Base-by-base conservation (phyloP, 2,113 vertebrate genomes). In the Hemicordylus capensis region DNA sequence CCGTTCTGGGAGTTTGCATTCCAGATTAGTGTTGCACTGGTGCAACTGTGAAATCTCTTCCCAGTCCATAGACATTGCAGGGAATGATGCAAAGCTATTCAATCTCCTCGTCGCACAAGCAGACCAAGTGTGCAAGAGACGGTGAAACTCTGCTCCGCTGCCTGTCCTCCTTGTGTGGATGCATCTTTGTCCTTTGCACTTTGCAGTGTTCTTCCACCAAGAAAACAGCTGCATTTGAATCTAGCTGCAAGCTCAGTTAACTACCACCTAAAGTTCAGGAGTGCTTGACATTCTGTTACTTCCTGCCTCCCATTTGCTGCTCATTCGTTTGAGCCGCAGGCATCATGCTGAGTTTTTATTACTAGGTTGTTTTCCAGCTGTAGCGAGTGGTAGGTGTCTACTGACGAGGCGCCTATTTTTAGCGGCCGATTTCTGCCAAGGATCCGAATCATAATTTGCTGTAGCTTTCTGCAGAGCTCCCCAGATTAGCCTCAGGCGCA, bases 371-470 rank as follows among this genome's bases (percentile, higher is more conserved):
- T 77, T 84, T 77, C 48, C 37, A 34, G 46, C 63, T 44, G 46
- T 31, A 26, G 42, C 58, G 64, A 20, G 44, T 34, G 42, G 34
- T 66, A 70, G 51, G 74, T 42, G 31, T 46, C 37, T 69, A 19
- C 74, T 85, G 56, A 69, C 11, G 3, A 85, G 51, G 48, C 1
- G 5, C 74, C 51, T 85, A 69, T 77, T 77, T 85, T 77, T 85
- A 85, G 83, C 28, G 20, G 48, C 11, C 26, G 83, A 9, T 77
- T 58, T 58, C 51, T 77, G 46, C 83, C 63, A 56, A 85, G 39
- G 19, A 77, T 77, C 48, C 6, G 1, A 85, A 69, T 76, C 39
- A 54, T 77, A 56, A 84, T 77, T 67, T 77, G 37, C 28, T 69
- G 34, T 26, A 42, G 63, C 63, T 77, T 84, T 66, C 20, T 44